Evolutionary conservation across 2,113 vertebrate species (phyloP).

Genomic region (Tympanuchus pallidicinctus): DNA sequence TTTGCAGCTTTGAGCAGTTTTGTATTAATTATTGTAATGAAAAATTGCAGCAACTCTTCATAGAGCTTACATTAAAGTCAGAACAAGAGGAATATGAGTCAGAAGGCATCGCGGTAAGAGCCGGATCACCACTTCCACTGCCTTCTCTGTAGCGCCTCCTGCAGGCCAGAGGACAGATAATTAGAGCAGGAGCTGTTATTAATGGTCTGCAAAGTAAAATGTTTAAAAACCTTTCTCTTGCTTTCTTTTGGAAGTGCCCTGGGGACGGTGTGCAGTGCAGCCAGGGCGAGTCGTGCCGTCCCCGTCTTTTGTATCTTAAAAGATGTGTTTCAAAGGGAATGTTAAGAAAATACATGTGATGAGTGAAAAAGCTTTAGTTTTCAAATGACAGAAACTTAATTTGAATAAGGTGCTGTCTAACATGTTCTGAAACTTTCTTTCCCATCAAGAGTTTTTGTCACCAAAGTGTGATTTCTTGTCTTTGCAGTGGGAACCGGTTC

Average conservation of each 20-base stretch:
- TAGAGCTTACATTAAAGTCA: slow-evolving; percentile 94
- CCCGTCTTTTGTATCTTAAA: background rate
- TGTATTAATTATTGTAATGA: slow-evolving; percentile 99
- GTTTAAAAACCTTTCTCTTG: background rate
- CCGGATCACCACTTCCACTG: background rate
- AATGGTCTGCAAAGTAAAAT: background rate
- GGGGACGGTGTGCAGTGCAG: background rate
- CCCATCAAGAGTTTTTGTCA: background rate
- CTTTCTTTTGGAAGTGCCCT: background rate
- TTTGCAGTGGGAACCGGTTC: slow-evolving; percentile 95
- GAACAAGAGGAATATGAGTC: slow-evolving; percentile 98
- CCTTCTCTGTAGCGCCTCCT: background rate
- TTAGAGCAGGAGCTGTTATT: background rate
- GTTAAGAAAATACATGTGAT: background rate
- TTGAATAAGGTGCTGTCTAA: background rate
- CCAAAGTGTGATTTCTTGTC: background rate
- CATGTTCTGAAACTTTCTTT: background rate
- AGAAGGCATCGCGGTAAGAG: slow-evolving; percentile 93
- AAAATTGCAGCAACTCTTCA: slow-evolving; percentile 98
- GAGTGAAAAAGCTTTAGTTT: background rate
- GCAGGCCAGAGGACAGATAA: background rate
- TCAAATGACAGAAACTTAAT: background rate
- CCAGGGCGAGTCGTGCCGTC: background rate
- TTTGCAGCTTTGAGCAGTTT: slow-evolving; percentile 95
- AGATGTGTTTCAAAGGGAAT: background rate